A percentile compares a stretch with the other conserved stretches of the same genome.
These are phyloP conservation scores for Schizopygopsis pylzovi DNA, from an alignment of 2,797 vertebrate genomes.

Conservation along the genomic window DNA sequence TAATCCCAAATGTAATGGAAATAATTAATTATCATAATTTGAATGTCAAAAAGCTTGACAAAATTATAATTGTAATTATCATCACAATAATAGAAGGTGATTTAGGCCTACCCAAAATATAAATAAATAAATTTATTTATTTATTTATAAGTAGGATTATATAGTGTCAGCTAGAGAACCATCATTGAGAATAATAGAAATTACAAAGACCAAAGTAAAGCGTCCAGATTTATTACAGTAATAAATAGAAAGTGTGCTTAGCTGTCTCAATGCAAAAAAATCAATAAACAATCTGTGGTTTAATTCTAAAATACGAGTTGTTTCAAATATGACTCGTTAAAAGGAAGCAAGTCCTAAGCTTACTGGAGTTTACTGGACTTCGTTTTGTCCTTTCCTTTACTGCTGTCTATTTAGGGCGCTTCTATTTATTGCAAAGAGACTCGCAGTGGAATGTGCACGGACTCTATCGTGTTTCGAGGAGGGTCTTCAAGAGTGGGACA, in stretches of 20 bases:
- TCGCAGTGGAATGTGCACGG: slow-evolving; percentile 71
- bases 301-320: not conserved
- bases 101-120: not conserved
- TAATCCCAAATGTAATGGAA: not conserved
- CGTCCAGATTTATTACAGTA: not conserved
- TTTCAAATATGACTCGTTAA: not conserved
- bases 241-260: too few species aligned
- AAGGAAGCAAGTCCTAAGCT: not conserved
- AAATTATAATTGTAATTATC: not conserved
- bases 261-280: not conserved
- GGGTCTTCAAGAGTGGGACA: slow-evolving; percentile 31
- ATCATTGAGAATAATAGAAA: not conserved
- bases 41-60: not conserved
- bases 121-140: not conserved
- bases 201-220: not conserved
- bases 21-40: not conserved
- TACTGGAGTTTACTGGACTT: slow-evolving; percentile 13
- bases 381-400: slow-evolving; percentile 57
- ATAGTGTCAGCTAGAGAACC: not conserved
- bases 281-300: not conserved
- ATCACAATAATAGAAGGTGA: not conserved
- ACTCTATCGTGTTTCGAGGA: slow-evolving; percentile 76
- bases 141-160: not conserved
- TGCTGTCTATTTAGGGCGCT: slow-evolving; percentile 79
- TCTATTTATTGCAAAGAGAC: slow-evolving; percentile 79